These are phyloP conservation scores for Brachionus rotundiformis DNA, from an alignment of 1,140 invertebrate genomes.

Conservation along the genomic window DNA sequence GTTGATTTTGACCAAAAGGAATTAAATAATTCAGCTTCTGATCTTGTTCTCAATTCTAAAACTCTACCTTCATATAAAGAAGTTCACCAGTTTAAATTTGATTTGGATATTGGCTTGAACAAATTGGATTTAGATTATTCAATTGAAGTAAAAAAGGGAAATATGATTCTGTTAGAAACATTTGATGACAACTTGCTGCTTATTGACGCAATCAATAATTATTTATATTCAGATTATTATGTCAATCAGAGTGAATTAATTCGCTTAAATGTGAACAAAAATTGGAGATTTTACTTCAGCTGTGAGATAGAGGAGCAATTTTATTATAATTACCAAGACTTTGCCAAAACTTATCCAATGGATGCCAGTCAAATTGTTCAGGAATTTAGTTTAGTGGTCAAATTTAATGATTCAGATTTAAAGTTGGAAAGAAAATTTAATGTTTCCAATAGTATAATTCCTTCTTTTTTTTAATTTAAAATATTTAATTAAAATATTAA, in stretches of 20 bases:
- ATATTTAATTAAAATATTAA: background rate
- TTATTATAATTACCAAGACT: background rate
- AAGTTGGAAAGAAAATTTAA: background rate
- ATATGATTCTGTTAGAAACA: background rate
- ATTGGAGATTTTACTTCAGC: conserved; percentile 27
- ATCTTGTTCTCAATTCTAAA: background rate
- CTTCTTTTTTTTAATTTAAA: background rate
- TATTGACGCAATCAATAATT: background rate
- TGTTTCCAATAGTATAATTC: background rate
- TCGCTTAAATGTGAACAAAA: background rate
- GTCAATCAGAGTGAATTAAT: background rate
- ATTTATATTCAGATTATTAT: background rate
- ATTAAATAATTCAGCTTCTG: background rate
- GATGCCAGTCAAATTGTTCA: background rate
- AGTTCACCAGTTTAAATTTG: background rate
- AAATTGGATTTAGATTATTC: background rate
- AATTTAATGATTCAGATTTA: background rate
- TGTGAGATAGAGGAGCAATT: background rate
- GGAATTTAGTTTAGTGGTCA: background rate
- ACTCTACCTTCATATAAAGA: background rate
- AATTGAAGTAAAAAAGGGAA: background rate
- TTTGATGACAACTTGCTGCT: background rate
- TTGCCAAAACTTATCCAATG: background rate
- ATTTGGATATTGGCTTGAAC: background rate
- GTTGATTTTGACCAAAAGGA: background rate